Base-by-base conservation (phyloP, 2,113 vertebrate species). In the Terrapene triunguis region DNA sequence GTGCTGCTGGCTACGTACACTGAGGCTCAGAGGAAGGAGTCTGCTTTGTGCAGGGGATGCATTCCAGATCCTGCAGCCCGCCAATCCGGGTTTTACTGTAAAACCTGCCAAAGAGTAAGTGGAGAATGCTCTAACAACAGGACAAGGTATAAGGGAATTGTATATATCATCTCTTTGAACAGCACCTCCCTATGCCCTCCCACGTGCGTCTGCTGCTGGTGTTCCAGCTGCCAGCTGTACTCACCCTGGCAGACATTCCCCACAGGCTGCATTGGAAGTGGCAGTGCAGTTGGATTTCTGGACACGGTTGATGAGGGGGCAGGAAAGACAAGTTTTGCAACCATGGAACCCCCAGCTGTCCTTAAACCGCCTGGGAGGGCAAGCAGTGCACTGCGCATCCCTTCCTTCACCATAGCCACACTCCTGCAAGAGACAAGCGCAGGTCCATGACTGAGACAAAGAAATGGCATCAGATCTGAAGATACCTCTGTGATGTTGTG, bases 171-270 rank as follows among this genome's bases (percentile, higher is more conserved):
- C 8, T 5, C 47, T 22, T 1, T 79, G 59, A 4, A 57, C 89
- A 74, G 2, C 4, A n/a, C 53, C 5, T 35, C n/a, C 35, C 65
- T 0, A 1, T 32, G 2, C 0, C 1, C 3, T 54, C 54, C 81
- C 44, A 11, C 27, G 3, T 0, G 48, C 1, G 1, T 48, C 12
- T 5, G 0, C 10, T 1, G 3, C 4, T 0, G 47, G n/a, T 4
- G 2, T 2, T 0, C 1, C 50, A 1, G 0, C 0, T 14, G 14
- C 35, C 0, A 1, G 14, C 53, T 14, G 42, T 1, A 48, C 97
- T 97, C 86, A 99, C 99, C 98, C 98, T 0, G 98, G 98, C 82
- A 99, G 97, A 92, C 99, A 99, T 57, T 98, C 98, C 78, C 98
- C 98, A 5, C 99, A 99, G 19, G 97, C 92, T 0, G 98, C 97